A percentile compares a stretch with the other conserved stretches of the same genome.
These are phyloP conservation scores for Lypha dubia DNA, from an alignment of 2,888 invertebrate genomes.

Conservation along the genomic window DNA sequence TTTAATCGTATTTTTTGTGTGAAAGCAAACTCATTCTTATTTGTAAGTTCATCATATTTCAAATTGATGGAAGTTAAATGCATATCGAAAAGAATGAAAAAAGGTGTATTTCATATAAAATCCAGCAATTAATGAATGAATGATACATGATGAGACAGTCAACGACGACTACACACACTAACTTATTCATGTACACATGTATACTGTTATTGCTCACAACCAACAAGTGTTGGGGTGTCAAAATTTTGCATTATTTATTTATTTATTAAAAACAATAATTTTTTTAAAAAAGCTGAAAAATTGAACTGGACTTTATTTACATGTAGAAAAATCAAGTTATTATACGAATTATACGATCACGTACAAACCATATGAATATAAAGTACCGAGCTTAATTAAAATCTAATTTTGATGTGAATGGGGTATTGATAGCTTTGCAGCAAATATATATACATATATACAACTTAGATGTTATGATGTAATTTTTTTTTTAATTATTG, in stretches of 20 bases:
- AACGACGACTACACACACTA: neutral
- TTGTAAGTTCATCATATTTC: neutral
- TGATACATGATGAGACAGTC: neutral
- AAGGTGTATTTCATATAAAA: neutral
- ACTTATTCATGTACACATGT: neutral
- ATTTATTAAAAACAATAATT: conserved; percentile 9
- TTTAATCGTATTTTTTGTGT: neutral
- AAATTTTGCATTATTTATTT: conserved; percentile 27
- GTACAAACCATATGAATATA: too few relatives aligned
- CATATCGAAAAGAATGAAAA: neutral
- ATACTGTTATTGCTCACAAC: neutral
- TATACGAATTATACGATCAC: too few relatives aligned
- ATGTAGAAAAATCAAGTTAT: neutral
- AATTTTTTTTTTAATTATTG: too few relatives aligned
- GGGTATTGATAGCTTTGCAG: too few relatives aligned
- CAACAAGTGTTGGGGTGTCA: conserved; percentile 59
- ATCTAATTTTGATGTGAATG: too few relatives aligned
- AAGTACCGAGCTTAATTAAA: too few relatives aligned
- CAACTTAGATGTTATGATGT: too few relatives aligned
- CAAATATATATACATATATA: too few relatives aligned
- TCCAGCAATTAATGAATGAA: neutral
- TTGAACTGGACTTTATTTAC: conserved; percentile 4
- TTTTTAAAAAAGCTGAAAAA: neutral
- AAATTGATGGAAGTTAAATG: neutral
- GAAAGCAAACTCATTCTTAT: neutral